A percentile compares a stretch with the other conserved stretches of the same genome.
Conservation (phyloP, 2,797 vertebrate species). For the Myiothlypis chrysogaster region DNA sequence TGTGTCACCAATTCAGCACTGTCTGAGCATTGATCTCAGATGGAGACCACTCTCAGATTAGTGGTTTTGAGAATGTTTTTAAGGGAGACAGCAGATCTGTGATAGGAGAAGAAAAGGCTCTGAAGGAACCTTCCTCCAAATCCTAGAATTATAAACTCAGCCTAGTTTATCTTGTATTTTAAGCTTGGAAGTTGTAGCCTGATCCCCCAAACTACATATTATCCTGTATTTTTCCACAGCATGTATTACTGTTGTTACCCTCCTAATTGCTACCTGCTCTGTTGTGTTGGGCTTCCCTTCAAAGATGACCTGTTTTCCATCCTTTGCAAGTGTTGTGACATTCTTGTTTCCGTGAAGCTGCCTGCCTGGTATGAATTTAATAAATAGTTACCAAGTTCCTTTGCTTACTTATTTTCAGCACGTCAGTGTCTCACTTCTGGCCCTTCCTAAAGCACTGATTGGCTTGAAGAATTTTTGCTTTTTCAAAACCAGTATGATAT, state of each 20-base stretch:
- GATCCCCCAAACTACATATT: constrained; percentile 22
- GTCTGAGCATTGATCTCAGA: neutral
- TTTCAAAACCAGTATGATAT: neutral
- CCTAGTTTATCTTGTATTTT: constrained; percentile 23
- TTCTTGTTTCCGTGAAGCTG: neutral
- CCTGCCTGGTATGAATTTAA: neutral
- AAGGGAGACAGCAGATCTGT: neutral
- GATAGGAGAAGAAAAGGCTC: neutral
- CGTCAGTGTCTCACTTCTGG: neutral
- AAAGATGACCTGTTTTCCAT: neutral
- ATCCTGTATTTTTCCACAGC: neutral
- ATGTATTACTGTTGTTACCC: neutral
- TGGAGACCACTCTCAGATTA: neutral
- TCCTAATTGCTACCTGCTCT: neutral
- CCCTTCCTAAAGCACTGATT: neutral
- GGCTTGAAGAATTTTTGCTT: neutral
- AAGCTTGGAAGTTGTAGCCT: constrained; percentile 17
- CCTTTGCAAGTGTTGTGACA: neutral
- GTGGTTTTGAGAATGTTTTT: neutral
- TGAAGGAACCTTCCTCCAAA: neutral
- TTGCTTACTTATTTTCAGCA: neutral
- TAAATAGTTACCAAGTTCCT: neutral
- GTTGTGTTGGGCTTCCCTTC: neutral
- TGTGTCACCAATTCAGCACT: neutral
- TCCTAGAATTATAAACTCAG: constrained; percentile 4